Evolutionary conservation across 37 sponge, comb jelly and placozoan genomes (phyloP), one percentile per base, ranked within the genome.

Genomic region (Aplysina aerophoba): DNA sequence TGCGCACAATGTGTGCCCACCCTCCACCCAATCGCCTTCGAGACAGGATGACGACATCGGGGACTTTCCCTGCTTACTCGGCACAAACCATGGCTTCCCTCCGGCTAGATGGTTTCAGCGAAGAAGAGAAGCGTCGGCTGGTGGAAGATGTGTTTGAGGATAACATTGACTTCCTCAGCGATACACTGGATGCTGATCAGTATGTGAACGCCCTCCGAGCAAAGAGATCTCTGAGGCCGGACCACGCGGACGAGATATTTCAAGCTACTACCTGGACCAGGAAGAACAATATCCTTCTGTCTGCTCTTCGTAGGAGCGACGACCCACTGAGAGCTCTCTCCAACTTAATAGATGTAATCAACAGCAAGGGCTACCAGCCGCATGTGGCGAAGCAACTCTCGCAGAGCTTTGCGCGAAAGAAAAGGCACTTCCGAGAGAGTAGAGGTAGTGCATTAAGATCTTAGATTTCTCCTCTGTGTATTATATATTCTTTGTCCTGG

Each of bases 311-410:
- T 40, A 40, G 11, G 53, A 75, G 38, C 78, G 78, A 36, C n/a
- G 78, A 75, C 22, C 78, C 78, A 6, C 53, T 75, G 25, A 41
- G 37, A 75, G 78, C 37, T 2, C 41, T 75, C 24, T 40, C n/a
- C 44, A 41, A 21, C n/a, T 71, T 93, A 34, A 71, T 87, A 17
- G 82, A 85, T 0, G 93, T 84, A 4, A 68, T 93, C 22, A 87
- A 80, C 17, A 57, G 71, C 30, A 84, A 89, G 69, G 59, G 83
- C 56, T 90, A 87, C 40, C 93, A 93, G 30, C 82, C 82, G 1
- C 93, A 93, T 79, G 85, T 93, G 17, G 87, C 87, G 15, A 72
- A 88, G 54, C 44, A 31, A 0, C 61, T 93, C 37, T 71, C 81
- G 21, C 38, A 65, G 19, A 82, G 88, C 4, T 60, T 89, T 3